Evolutionary conservation across 2,113 vertebrate genomes (phyloP), one percentile per base, ranked within the genome.

Genomic region (Notothenia coriiceps): DNA sequence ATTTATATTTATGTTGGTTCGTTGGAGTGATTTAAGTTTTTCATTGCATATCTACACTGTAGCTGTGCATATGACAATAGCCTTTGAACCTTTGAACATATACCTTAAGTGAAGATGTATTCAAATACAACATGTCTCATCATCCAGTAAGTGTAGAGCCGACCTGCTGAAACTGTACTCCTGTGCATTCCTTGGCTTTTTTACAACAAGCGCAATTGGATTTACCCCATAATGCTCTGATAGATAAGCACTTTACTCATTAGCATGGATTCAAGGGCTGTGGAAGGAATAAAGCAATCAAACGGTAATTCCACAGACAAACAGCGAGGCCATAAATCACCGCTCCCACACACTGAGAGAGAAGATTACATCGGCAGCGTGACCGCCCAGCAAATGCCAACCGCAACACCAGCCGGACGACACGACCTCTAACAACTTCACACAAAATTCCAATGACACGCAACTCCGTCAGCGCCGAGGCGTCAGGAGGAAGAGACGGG

Each of bases 161-260:
- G 51, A 76, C 71, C 43, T 73, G 46, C 85, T 77, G 72, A 82
- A 84, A 84, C 52, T 83, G 49, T 85, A 68, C 74, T 79, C 50
- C 59, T 85, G 77, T 55, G 68, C 78, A 78, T 83, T 69, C 65
- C 20, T 55, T 63, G 25, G 59, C 62, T 29, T 65, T 57, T 77
- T 61, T 75, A 52, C 40, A 76, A 86, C 57, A 51, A 86, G 72
- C 67, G 84, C 69, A 81, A 91, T 90, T 86, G 82, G 87, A 90
- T 85, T 83, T 80, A 29, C 76, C 79, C 81, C 84, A 79, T 86
- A 85, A 88, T 80, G 74, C 74, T 81, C 54, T 80, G 80, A 85
- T 77, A 90, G 91, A 92, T 91, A 89, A 93, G 89, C 88, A 87
- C 89, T 90, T 88, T 80, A 71, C 89, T 91, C 87, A 90, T 93